Conservation (phyloP, 2,113 vertebrate species). For the Amazona guildingii region DNA sequence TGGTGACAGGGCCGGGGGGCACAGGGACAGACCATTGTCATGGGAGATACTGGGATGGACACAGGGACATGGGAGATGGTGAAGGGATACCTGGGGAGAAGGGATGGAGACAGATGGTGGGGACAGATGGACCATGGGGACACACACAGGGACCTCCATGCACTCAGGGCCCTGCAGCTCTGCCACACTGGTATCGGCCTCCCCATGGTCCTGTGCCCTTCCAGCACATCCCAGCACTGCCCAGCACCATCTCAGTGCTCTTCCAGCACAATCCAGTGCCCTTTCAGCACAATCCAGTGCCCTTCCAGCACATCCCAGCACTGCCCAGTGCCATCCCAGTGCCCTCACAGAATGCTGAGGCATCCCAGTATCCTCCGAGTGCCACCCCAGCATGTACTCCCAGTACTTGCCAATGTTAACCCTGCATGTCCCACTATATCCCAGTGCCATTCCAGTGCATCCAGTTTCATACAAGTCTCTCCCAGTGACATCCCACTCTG, state of each 20-base stretch:
- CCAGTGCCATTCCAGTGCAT: not conserved
- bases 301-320: not conserved
- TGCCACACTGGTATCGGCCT: not conserved
- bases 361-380: not conserved
- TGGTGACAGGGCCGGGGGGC: too few relatives aligned
- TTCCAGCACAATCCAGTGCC: not conserved
- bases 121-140: not conserved
- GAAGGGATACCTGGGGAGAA: not conserved
- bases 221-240: not conserved
- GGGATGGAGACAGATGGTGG: not conserved
- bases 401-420: not conserved
- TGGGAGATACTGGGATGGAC: not conserved
- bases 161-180: not conserved
- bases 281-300: too few relatives aligned
- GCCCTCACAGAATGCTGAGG: not conserved
- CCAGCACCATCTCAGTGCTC: too few relatives aligned
- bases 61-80: not conserved
- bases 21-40: not conserved
- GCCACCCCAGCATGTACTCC: not conserved
- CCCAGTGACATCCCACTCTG: not conserved
- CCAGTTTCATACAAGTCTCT: not conserved
- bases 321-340: not conserved
- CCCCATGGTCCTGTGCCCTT: not conserved
- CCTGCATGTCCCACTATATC: not conserved
- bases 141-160: not conserved